A percentile compares a stretch with the other conserved stretches of the same genome.
Conservation (phyloP, 2,888 invertebrate species). For the Elgonia sp. region DNA sequence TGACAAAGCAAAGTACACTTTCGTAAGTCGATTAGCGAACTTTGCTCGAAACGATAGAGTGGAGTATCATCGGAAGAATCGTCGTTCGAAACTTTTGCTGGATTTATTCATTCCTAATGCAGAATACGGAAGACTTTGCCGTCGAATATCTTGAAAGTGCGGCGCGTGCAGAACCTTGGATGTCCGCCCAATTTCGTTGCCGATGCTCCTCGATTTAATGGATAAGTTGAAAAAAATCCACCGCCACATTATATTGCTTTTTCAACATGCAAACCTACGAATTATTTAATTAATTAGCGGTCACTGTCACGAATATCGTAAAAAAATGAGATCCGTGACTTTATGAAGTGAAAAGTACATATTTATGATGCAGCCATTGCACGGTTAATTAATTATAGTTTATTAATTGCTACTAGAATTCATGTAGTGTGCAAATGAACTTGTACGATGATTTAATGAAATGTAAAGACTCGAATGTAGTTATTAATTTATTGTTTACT, state of each 20-base stretch:
- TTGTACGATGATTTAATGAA: conserved; percentile 36
- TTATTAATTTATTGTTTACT: conserved; percentile 10
- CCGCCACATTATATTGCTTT: not conserved
- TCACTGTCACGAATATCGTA: conserved; percentile 12
- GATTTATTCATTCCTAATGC: conserved; percentile 72
- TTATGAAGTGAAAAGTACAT: conserved; percentile 30
- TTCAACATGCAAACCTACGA: not conserved
- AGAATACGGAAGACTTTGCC: conserved; percentile 55
- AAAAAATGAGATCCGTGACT: conserved; percentile 13
- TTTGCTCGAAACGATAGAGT: conserved; percentile 67
- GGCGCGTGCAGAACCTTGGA: conserved; percentile 65
- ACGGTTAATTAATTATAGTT: conserved; percentile 48
- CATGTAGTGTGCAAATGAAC: conserved; percentile 20
- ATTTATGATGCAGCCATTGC: conserved; percentile 29
- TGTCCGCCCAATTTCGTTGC: conserved; percentile 67
- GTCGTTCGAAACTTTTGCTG: conserved; percentile 65
- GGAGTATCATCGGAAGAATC: conserved; percentile 73
- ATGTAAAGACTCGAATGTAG: conserved; percentile 26
- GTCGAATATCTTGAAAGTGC: conserved; percentile 45
- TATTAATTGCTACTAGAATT: conserved; percentile 41
- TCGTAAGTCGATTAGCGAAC: conserved; percentile 75
- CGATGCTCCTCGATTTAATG: conserved; percentile 47
- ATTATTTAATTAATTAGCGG: conserved; percentile 39
- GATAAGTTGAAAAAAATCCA: conserved; percentile 54
- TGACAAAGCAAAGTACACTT: conserved; percentile 74